phyloP scores from a whole-genome alignment of 35 echinoderm and acorn worm genomes.

The Ophioderma brevispina region DNA sequence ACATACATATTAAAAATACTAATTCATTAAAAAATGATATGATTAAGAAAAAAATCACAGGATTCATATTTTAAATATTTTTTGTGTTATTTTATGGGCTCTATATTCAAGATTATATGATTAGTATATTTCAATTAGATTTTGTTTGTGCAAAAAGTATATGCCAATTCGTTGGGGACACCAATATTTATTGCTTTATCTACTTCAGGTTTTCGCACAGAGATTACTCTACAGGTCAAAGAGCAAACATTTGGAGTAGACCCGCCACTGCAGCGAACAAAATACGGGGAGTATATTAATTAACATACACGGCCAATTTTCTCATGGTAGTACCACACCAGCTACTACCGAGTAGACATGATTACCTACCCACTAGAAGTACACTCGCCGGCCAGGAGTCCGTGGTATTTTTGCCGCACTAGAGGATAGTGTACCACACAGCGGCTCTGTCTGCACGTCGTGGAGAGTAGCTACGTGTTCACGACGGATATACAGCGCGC shows the following conservation, averaged over 20 bases:
- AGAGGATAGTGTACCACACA: too few species aligned
- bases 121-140: background rate
- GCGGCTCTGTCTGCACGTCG: too few species aligned
- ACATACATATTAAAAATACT: too few species aligned
- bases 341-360: too few species aligned
- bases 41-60: background rate
- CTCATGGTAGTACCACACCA: too few species aligned
- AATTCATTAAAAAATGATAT: background rate
- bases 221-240: slow-evolving; percentile 72
- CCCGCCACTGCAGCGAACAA: slow-evolving; percentile 86
- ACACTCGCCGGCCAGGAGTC: too few species aligned
- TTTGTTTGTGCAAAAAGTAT: background rate
- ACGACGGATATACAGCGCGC: too few species aligned
- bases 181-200: background rate
- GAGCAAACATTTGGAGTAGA: slow-evolving; percentile 89
- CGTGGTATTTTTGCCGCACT: too few species aligned
- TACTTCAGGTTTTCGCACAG: slow-evolving; percentile 87
- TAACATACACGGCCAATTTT: too few species aligned
- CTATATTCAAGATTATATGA: background rate
- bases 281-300: too few species aligned
- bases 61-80: background rate
- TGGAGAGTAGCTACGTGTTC: too few species aligned
- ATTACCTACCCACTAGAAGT: too few species aligned
- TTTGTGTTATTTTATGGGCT: background rate
- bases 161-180: background rate